Percentiles rank a stretch among this genome's conserved stretches.
Evolutionary conservation across 2,888 invertebrate species (phyloP).

Genomic region (Archips xylosteana): DNA sequence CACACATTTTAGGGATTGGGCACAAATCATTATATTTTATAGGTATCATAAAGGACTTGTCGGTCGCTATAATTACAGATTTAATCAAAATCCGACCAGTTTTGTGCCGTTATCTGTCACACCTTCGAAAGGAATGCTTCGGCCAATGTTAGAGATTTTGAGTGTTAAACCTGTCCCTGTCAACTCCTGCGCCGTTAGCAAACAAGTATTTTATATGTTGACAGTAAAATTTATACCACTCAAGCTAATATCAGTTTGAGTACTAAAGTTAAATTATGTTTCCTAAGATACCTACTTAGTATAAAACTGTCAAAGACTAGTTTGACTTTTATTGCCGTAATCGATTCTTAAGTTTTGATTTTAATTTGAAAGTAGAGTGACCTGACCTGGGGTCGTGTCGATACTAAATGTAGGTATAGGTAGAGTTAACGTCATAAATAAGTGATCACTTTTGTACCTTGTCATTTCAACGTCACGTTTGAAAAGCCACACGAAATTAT

Average conservation of each 20-base stretch:
- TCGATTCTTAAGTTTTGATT: too few species aligned
- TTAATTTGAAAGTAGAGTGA: too few species aligned
- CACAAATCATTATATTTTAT: background rate
- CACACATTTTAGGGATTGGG: background rate
- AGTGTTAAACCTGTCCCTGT: background rate
- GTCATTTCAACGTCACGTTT: too few species aligned
- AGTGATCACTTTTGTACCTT: too few species aligned
- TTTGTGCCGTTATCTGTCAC: slow-evolving; percentile 1
- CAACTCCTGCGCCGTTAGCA: background rate
- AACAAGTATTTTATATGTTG: background rate
- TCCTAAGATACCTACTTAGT: too few species aligned
- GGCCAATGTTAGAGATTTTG: background rate
- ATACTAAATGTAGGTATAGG: too few species aligned
- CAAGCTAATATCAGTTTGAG: background rate
- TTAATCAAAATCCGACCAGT: slow-evolving; percentile 2
- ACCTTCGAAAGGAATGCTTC: background rate
- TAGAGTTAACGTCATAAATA: too few species aligned
- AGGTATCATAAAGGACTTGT: background rate
- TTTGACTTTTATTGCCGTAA: too few species aligned
- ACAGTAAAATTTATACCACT: background rate
- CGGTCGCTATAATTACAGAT: background rate
- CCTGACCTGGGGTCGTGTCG: too few species aligned
- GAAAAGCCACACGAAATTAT: too few species aligned
- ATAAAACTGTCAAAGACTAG: too few species aligned
- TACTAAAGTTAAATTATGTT: background rate